Evolutionary conservation across 2,888 invertebrate genomes (phyloP).

Genomic region (Chrysolina americana): DNA sequence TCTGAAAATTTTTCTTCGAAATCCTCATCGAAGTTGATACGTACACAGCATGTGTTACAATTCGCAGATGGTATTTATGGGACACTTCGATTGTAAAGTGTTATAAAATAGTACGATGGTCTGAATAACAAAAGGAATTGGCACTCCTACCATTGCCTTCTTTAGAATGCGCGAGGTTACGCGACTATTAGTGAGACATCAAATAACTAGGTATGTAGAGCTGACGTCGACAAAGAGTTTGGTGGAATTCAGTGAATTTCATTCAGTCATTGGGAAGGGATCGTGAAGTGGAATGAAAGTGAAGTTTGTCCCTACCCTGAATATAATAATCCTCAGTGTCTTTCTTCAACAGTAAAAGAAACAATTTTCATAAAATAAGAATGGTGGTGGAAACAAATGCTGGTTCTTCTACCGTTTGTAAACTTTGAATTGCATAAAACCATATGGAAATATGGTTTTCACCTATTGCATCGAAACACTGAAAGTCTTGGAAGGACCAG

Average conservation of each 20-base stretch:
- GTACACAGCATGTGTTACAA: slow-evolving; percentile 10
- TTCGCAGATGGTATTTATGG: slow-evolving; percentile 7
- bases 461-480: too few species aligned
- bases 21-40: slow-evolving; percentile 4
- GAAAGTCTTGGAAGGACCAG: too few species aligned
- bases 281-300: too few species aligned
- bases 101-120: slow-evolving; percentile 34
- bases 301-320: too few species aligned
- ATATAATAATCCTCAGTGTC: too few species aligned
- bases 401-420: too few species aligned
- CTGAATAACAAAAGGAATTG: slow-evolving; percentile 46
- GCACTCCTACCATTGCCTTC: slow-evolving; percentile 48
- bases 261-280: background rate
- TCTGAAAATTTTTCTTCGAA: too few species aligned
- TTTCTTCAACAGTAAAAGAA: too few species aligned
- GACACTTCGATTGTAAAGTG: slow-evolving; percentile 32
- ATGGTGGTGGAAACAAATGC: too few species aligned
- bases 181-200: slow-evolving; percentile 32
- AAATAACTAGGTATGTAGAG: slow-evolving; percentile 44
- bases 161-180: slow-evolving; percentile 48
- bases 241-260: slow-evolving; percentile 1
- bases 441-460: too few species aligned
- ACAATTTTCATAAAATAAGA: too few species aligned
- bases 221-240: slow-evolving; percentile 22
- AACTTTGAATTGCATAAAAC: too few species aligned